Conservation (phyloP, 2,113 vertebrate species). For the Acanthochromis polyacanthus region DNA sequence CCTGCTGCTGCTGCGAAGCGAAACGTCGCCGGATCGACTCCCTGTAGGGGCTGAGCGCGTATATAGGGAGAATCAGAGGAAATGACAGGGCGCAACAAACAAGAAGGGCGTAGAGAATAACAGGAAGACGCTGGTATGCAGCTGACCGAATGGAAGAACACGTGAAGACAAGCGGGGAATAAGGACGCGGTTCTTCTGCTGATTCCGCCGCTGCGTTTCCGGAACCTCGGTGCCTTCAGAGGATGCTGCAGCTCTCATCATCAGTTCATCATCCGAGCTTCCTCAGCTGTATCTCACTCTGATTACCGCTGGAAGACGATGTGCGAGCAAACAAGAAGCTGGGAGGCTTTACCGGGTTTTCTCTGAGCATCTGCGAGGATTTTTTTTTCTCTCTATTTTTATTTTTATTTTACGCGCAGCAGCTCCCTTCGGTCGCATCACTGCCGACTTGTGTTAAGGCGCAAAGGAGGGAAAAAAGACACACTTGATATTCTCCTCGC, state of each 20-base stretch:
- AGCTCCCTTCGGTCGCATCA: conserved; percentile 40
- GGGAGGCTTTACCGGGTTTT: conserved; percentile 4
- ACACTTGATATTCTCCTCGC: conserved; percentile 22
- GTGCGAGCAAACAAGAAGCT: conserved; percentile 2
- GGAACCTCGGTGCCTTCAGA: conserved; percentile 37
- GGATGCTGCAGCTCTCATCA: conserved; percentile 52
- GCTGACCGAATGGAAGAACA: not conserved
- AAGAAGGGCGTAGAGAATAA: conserved; percentile 35
- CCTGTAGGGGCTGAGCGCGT: conserved; percentile 5
- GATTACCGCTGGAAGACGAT: conserved; percentile 19
- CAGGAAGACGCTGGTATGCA: conserved; percentile 5
- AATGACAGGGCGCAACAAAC: conserved; percentile 52
- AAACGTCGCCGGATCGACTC: conserved; percentile 55
- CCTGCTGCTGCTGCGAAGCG: conserved; percentile 15
- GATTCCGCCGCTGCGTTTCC: conserved; percentile 36
- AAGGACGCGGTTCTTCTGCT: conserved; percentile 3
- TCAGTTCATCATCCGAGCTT: conserved; percentile 5
- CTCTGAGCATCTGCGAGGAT: conserved; percentile 19
- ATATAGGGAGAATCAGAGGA: conserved; percentile 35
- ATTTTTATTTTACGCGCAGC: conserved; percentile 12
- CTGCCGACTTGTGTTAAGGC: conserved; percentile 38
- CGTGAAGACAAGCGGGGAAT: conserved; percentile 1
- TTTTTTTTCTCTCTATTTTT: conserved; percentile 4
- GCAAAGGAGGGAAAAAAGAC: conserved; percentile 17
- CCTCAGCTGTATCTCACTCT: not conserved